Evolutionary conservation across 2,888 invertebrate species (phyloP), one percentile per base, ranked within the genome.

Genomic region (Drosophila buzzatii): DNA sequence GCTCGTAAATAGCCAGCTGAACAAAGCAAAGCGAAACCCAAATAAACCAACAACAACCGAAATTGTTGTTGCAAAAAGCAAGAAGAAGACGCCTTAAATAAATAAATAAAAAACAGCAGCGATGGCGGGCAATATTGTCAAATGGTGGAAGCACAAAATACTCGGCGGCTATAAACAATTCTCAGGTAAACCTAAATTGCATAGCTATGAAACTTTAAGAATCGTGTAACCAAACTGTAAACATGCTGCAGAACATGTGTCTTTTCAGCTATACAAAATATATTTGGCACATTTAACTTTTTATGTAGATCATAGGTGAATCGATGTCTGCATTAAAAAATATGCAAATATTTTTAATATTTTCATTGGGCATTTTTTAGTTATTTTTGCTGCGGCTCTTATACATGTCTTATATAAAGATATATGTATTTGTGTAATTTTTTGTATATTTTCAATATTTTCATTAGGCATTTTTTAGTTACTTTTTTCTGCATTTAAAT

Each of bases 61-160:
- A 71, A 55, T 42, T 37, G 31, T n/a, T n/a, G n/a, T 45, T 53
- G 45, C 31, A 68, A 20, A 37, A 18, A 55, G 69, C 64, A 37
- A 61, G 37, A 16, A 53, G 37, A n/a, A 27, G 39, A 27, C n/a
- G 9, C 2, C 14, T 5, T 12, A 53, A 20, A 55, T 55, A 55
- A 41, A 55, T 41, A 55, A 41, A 41, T 23, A 27, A 45, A 45
- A 10, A 27, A 27, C 62, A 55, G 39, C 66, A 64, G 80, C 76
- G 75, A 93, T 93, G 93, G 93, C 93, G 87, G 93, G 93, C 91
- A 93, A 93, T 87, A 91, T 93, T 72, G 93, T 93, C 76, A 93
- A 93, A 91, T 93, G 93, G 93, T 93, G 93, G 93, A 93, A 93
- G 81, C 93, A 93, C 82, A 93, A 93, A 83, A 93, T 93, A 76